phyloP scores from a whole-genome alignment of 2,888 invertebrate species.

The Abrostola triplasia region DNA sequence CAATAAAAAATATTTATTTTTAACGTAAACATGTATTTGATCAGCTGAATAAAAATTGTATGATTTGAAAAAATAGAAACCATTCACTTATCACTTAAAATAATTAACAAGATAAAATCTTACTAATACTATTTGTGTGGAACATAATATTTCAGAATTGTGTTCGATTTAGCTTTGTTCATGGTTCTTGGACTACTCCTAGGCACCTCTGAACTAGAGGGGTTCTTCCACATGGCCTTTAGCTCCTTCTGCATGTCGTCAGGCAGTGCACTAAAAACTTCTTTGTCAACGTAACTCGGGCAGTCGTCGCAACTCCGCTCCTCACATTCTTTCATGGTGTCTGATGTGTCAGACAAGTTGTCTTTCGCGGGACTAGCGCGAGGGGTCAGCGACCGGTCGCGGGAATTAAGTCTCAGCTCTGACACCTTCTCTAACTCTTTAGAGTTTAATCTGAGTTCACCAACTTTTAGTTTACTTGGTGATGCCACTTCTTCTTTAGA shows the following conservation, averaged over 20 bases:
- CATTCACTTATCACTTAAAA: slow-evolving; percentile 87
- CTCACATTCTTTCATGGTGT: slow-evolving; percentile 80
- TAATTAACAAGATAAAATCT: slow-evolving; percentile 85
- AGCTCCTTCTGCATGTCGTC: slow-evolving; percentile 92
- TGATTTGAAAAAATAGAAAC: slow-evolving; percentile 89
- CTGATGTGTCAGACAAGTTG: slow-evolving; percentile 78
- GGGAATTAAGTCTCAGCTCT: slow-evolving; percentile 81
- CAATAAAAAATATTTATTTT: slow-evolving; percentile 67
- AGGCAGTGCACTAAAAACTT: slow-evolving; percentile 92
- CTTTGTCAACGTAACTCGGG: slow-evolving; percentile 91
- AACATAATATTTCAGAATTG: slow-evolving; percentile 91
- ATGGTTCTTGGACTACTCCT: slow-evolving; percentile 82
- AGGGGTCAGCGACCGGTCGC: slow-evolving; percentile 82
- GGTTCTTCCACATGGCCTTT: slow-evolving; percentile 90
- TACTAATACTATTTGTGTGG: slow-evolving; percentile 90
- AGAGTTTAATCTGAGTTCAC: slow-evolving; percentile 90
- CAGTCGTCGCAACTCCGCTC: slow-evolving; percentile 84
- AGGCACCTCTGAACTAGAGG: slow-evolving; percentile 77
- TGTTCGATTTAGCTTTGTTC: slow-evolving; percentile 89
- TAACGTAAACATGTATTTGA: slow-evolving; percentile 88
- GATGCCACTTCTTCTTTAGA: slow-evolving; percentile 89
- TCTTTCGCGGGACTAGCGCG: slow-evolving; percentile 84
- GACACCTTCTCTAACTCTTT: slow-evolving; percentile 89
- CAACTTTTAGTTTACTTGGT: slow-evolving; percentile 91
- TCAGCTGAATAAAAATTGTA: slow-evolving; percentile 87